Evolutionary conservation across 2,888 invertebrate species (phyloP).

Genomic region (Unio pictorum): DNA sequence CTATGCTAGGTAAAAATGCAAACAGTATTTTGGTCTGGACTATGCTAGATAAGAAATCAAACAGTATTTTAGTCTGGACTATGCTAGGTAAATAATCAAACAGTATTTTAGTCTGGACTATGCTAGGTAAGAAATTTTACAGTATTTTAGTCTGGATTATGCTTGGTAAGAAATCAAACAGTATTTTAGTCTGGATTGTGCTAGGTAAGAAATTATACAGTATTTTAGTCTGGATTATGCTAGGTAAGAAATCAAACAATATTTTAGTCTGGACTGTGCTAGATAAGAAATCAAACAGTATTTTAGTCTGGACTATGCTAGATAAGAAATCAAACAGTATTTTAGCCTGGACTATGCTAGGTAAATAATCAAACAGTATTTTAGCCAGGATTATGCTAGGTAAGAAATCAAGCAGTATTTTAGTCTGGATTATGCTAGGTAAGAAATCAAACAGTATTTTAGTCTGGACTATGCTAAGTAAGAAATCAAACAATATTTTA

Average conservation of each 20-base stretch:
- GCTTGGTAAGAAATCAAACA: conserved; percentile 64
- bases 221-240: conserved; percentile 70
- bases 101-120: too few species aligned
- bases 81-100: too few species aligned
- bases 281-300: conserved; percentile 64
- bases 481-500: conserved; percentile 60
- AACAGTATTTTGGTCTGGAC: too few species aligned
- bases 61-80: too few species aligned
- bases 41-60: too few species aligned
- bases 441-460: conserved; percentile 61
- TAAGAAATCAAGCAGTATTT: conserved; percentile 61
- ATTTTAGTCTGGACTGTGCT: conserved; percentile 71
- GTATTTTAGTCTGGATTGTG: conserved; percentile 70
- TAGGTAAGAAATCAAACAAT: conserved; percentile 65
- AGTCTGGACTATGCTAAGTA: conserved; percentile 71
- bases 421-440: conserved; percentile 71
- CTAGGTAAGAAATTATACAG: conserved; percentile 62
- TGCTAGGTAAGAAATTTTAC: conserved; percentile 49
- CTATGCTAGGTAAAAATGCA: too few species aligned
- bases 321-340: conserved; percentile 66
- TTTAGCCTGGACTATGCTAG: conserved; percentile 70
- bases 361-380: conserved; percentile 64
- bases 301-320: conserved; percentile 70
- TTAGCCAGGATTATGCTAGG: conserved; percentile 71
- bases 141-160: conserved; percentile 71